A percentile compares a stretch with the other conserved stretches of the same genome.
phyloP scores from a whole-genome alignment of 2,797 vertebrate species.

The Monodelphis domestica region DNA sequence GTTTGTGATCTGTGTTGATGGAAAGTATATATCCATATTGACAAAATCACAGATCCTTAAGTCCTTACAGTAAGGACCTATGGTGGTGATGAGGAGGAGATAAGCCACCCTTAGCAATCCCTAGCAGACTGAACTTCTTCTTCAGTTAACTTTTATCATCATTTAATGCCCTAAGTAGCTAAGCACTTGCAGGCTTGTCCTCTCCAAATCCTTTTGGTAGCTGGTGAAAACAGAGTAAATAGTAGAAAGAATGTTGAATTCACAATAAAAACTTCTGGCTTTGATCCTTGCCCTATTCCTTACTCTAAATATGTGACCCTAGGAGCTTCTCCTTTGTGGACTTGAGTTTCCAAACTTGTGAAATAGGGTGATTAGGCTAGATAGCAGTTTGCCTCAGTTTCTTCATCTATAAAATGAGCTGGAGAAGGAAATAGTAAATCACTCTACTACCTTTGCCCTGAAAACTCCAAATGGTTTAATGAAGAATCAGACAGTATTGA shows the following conservation, averaged over 20 bases:
- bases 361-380: neutral
- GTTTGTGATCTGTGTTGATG: neutral
- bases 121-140: neutral
- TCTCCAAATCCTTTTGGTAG: neutral
- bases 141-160: neutral
- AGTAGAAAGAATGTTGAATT: neutral
- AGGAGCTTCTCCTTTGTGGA: neutral
- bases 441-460: too few species aligned
- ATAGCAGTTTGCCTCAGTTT: neutral
- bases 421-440: too few species aligned
- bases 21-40: neutral
- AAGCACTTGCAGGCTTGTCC: neutral
- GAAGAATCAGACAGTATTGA: too few species aligned
- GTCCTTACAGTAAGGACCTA: neutral
- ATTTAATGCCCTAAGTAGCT: neutral
- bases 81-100: neutral
- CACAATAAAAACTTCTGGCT: neutral
- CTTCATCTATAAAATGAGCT: too few species aligned
- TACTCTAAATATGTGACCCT: neutral
- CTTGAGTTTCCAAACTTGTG: neutral
- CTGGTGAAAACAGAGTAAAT: neutral
- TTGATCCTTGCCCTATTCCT: neutral
- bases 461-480: too few species aligned
- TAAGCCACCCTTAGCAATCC: neutral
- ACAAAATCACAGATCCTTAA: neutral